A percentile compares a stretch with the other conserved stretches of the same genome.
These are phyloP conservation scores for Eciton burchellii DNA, from an alignment of 1,140 invertebrate species.

Conservation along the genomic window DNA sequence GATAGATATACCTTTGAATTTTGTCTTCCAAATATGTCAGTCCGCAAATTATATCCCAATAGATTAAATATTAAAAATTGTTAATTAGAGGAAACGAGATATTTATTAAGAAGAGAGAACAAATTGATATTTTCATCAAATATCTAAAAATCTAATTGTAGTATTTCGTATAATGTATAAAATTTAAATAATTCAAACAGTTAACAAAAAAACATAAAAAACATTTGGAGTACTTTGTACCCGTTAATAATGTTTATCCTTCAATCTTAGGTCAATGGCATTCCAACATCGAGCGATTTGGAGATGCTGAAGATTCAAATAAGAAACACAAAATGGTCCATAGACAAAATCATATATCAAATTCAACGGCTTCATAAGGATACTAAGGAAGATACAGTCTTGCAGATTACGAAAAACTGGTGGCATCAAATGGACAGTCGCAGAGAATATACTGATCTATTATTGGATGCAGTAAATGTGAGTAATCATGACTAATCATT, in stretches of 20 bases:
- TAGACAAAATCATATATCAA: background rate
- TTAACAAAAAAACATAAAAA: background rate
- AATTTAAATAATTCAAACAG: background rate
- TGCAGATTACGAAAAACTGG: background rate
- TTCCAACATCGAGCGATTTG: background rate
- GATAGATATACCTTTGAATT: background rate
- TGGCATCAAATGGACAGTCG: background rate
- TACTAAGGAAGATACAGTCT: background rate
- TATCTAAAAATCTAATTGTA: background rate
- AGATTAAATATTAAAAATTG: constrained; percentile 1
- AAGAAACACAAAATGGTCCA: background rate
- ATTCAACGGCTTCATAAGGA: background rate
- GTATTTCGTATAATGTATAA: background rate
- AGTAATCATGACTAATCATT: constrained; percentile 43
- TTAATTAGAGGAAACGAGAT: background rate
- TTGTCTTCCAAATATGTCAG: background rate
- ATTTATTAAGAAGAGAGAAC: background rate
- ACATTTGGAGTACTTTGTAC: too few species aligned
- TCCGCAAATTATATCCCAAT: background rate
- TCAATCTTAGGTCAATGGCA: background rate
- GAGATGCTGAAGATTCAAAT: background rate
- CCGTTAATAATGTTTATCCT: background rate
- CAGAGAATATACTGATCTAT: background rate
- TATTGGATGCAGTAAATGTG: background rate
- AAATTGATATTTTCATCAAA: background rate